Base-by-base conservation (phyloP, 2,888 invertebrate species). In the Sphaerophoria rueppellii region DNA sequence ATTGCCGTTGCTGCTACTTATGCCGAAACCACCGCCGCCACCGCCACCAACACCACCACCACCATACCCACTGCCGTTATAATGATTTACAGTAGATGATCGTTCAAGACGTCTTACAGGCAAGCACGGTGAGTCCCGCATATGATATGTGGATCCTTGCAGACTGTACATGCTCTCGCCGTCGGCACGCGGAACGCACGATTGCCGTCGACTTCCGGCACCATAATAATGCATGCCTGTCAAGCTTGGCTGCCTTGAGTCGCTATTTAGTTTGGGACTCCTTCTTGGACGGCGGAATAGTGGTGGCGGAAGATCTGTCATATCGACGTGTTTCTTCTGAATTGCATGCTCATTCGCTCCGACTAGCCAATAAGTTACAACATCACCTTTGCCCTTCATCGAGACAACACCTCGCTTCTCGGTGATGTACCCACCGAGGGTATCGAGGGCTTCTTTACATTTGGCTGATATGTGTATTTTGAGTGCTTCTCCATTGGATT, bases 401-500 rank as follows among this genome's bases (percentile, higher is more conserved):
- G 95, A 93, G 67, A 98, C 96, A 54, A 95, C 90, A 37, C 98
- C 98, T 4, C 98, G 93, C 37, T 96, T 96, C 91, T 96, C 96
- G 11, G 96, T 94, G 40, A 95, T 90, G 89, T 97, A 98, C 7
- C 97, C 97, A 32, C 96, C 97, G 52, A 97, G 93, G 90, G 95
- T 96, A 88, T 96, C 96, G 77, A 98, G 92, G 16, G 96, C 95
- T 46, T 94, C 94, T 90, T 96, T 96, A 91, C 97, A 97, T 89
- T 96, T 96, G 58, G 93, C 93, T 88, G 97, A 97, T 88, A 97
- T 97, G 92, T 98, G 98, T 86, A 98, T 97, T 89, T 95, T 95
- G 12, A 97, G 93, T 9, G 97, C 96, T 92, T 97, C 97, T 0
- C 98, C 98, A 88, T 96, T 97, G 32, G 97, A 97, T 91, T 98